Evolutionary conservation across 2,113 vertebrate genomes (phyloP), one percentile per base, ranked within the genome.

Genomic region (Natator depressus): DNA sequence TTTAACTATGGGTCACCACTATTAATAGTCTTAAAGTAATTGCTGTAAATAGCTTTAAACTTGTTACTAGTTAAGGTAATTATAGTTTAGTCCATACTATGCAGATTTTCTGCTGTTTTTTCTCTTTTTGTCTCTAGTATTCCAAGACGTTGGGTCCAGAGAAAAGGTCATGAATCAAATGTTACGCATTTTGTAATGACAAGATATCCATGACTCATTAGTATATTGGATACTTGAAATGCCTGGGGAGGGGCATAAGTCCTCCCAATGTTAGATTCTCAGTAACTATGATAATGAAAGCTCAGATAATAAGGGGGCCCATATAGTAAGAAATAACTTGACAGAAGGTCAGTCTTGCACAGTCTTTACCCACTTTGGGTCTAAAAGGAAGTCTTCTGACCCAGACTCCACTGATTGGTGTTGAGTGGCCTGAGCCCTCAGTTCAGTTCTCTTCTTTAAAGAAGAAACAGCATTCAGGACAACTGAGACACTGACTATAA

Each of bases 401-500:
- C 93, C 2, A 4, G 4, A 57, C 19, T 53, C 8, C 42, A 50
- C 55, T 91, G 65, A 3, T 46, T 81, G 27, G 19, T 22, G 55
- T 65, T 80, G 42, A 31, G 29, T 84, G 85, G 81, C 84, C 29
- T 27, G 38, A 85, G 53, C 16, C 85, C 31, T 12, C 17, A 38
- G 38, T 78, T 78, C 42, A 27, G 24, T 78, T 47, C 12, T 47
- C 75, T 27, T 78, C 13, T 78, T 78, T 24, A 76, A 93, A 89
- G 54, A 10, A 89, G 4, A 69, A 51, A 27, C 76, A 0, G 7
- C 29, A 76, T 55, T 94, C 42, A 10, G 82, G 46, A 55, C 14
- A 91, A 85, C 35, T 91, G 65, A 75, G n/a, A 31, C 47, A 42
- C 29, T 31, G 55, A 91, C 89, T 79, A 53, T 51, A 62, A 82